These are phyloP conservation scores for Rhabdomys pumilio DNA, from an alignment of 2,797 vertebrate genomes.

Conservation along the genomic window DNA sequence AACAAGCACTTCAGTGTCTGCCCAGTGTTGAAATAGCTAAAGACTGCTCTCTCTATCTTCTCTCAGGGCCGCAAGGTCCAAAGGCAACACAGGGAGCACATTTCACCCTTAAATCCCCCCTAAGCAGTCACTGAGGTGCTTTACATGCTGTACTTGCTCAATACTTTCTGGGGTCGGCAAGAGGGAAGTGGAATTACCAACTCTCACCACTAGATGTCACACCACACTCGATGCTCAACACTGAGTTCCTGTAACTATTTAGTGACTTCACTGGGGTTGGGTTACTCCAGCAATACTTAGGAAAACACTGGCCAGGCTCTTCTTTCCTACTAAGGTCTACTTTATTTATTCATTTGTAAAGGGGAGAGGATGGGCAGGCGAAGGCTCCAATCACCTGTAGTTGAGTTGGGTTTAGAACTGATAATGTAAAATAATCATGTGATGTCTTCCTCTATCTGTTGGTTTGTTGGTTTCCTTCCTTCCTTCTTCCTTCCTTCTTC, in stretches of 20 bases:
- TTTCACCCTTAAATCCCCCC: neutral
- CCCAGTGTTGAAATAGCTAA: neutral
- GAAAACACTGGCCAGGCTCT: neutral
- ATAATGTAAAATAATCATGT: neutral
- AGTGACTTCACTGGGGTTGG: neutral
- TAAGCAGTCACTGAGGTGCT: neutral
- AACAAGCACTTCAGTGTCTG: fast-evolving
- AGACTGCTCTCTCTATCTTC: neutral
- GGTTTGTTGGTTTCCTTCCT: neutral
- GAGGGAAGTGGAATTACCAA: neutral
- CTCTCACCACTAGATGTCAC: slow-evolving; percentile 79
- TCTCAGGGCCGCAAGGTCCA: neutral
- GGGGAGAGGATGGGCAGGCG: neutral
- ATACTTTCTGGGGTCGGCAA: neutral
- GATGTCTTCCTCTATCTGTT: neutral
- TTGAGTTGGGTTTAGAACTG: neutral
- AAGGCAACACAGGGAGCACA: neutral
- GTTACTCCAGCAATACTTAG: neutral
- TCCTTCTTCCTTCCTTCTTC: fast-evolving
- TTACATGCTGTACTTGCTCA: fast-evolving
- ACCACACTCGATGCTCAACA: slow-evolving; percentile 4
- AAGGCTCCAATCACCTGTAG: neutral
- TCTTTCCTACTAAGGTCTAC: neutral
- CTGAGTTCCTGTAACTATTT: neutral
- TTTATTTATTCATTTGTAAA: neutral